These are phyloP conservation scores for Lepidurus apus DNA, from an alignment of 1,140 invertebrate genomes.

Conservation along the genomic window DNA sequence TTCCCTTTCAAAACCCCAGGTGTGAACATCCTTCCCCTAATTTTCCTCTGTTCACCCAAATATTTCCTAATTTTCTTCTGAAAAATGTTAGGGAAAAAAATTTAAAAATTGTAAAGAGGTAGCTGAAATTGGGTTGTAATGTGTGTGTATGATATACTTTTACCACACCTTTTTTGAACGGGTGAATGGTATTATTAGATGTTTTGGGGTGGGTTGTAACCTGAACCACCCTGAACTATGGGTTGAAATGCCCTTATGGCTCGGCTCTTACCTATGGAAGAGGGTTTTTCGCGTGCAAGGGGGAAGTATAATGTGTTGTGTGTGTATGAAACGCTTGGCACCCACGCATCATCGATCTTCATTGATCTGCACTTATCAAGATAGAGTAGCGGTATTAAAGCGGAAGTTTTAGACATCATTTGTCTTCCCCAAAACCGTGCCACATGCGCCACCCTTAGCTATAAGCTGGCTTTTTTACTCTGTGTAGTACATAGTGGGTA, in stretches of 20 bases:
- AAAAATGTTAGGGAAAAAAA: not conserved
- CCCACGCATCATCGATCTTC: conserved; percentile 2
- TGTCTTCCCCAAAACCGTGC: not conserved
- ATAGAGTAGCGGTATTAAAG: conserved; percentile 19
- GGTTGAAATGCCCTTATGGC: too few species aligned
- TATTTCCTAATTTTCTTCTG: too few species aligned
- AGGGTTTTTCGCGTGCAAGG: too few species aligned
- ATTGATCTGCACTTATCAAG: conserved; percentile 18
- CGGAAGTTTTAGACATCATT: conserved; percentile 7
- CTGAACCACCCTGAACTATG: too few species aligned
- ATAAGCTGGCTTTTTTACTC: too few species aligned
- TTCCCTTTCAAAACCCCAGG: not conserved
- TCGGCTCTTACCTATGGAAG: too few species aligned
- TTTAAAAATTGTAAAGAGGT: not conserved
- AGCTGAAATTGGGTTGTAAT: not conserved
- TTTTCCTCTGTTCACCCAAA: not conserved
- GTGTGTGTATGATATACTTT: not conserved
- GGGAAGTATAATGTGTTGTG: not conserved
- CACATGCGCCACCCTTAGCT: not conserved
- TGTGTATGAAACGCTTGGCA: not conserved
- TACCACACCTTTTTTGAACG: too few species aligned
- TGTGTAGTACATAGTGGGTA: too few species aligned
- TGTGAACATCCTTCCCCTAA: conserved; percentile 1
- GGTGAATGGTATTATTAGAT: too few species aligned
- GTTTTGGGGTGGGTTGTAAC: too few species aligned